Evolutionary conservation across 2,888 invertebrate genomes (phyloP), one percentile per base, ranked within the genome.

Genomic region (Dioctria linearis): DNA sequence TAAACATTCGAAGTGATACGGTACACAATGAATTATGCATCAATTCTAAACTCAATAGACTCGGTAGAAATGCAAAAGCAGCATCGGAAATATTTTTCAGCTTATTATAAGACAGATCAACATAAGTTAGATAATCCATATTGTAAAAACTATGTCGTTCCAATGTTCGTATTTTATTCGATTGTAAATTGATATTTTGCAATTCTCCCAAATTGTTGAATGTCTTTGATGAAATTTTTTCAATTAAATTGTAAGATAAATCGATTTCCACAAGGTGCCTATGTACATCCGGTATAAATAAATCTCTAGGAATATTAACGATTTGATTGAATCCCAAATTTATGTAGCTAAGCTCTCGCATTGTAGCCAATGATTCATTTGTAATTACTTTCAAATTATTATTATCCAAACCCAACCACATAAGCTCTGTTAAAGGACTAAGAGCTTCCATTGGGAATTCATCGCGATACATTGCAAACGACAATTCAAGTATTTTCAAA

Each of bases 321-420:
- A 97, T 90, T 85, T 94, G 92, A 89, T 97, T 97, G 79, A 95
- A 95, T 86, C 96, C 96, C 85, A 97, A 90, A 88, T 96, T 96
- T 80, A 96, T 90, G 89, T 96, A 96, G 86, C 94, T 94, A 42
- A 95, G 87, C 85, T 93, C 92, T 5, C 91, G 91, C 87, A 95
- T 92, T 73, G 92, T 90, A 81, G 92, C 92, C 59, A 96, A 91
- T 5, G 95, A 93, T n/a, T 93, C 92, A 61, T 93, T 90, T 79
- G 93, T 92, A 13, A 96, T 90, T 11, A 91, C 91, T 86, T 94
- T 93, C 84, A 96, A 93, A 86, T 95, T 95, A 86, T 97, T 97
- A 89, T 96, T 96, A 88, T 97, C 96, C 85, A 96, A 90, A 0
- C 96, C 95, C 81, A 97, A 90, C 95, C 95, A 96, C 86, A 94